These are phyloP conservation scores for Xyrichtys novacula DNA, from an alignment of 2,797 vertebrate species.

Conservation along the genomic window DNA sequence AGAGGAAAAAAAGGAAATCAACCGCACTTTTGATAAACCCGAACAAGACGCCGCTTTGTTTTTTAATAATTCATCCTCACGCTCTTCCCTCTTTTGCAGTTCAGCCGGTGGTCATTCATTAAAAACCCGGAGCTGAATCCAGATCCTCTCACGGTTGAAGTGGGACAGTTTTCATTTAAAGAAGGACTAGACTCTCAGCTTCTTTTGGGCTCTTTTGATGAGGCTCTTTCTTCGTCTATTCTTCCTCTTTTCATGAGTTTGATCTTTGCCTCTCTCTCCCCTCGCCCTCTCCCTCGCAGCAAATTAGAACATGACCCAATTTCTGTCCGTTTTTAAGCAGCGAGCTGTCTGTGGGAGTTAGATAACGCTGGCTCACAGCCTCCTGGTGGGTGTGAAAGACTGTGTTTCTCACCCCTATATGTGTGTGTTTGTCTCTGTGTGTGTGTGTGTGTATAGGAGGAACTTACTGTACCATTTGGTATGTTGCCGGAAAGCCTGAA, in stretches of 20 bases:
- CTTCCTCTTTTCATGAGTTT: conserved; percentile 10
- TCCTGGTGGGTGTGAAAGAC: conserved; percentile 6
- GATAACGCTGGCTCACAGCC: conserved; percentile 55
- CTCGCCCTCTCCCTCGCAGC: conserved; percentile 15
- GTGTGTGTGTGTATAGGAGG: neutral
- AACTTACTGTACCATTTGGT: neutral
- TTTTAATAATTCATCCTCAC: conserved; percentile 16
- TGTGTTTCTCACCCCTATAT: neutral
- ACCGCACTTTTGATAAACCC: neutral
- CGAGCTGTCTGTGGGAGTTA: conserved; percentile 39
- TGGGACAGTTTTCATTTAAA: conserved; percentile 1
- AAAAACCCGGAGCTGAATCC: neutral
- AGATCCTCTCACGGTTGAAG: neutral
- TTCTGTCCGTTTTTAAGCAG: conserved; percentile 54
- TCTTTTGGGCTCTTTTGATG: conserved; percentile 26
- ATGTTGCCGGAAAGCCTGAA: conserved; percentile 4
- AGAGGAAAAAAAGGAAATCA: neutral
- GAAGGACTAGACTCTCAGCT: conserved; percentile 14
- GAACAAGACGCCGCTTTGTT: neutral
- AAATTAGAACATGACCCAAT: conserved; percentile 65
- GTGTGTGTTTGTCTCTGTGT: neutral
- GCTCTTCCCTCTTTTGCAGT: no score
- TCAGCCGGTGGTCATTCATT: conserved; percentile 25
- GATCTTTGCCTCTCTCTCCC: conserved; percentile 28
- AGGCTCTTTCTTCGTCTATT: conserved; percentile 19